Percentiles rank a stretch among this genome's conserved stretches.
phyloP scores from a whole-genome alignment of 2,888 invertebrate genomes.

The Sminthurinus aureus region DNA sequence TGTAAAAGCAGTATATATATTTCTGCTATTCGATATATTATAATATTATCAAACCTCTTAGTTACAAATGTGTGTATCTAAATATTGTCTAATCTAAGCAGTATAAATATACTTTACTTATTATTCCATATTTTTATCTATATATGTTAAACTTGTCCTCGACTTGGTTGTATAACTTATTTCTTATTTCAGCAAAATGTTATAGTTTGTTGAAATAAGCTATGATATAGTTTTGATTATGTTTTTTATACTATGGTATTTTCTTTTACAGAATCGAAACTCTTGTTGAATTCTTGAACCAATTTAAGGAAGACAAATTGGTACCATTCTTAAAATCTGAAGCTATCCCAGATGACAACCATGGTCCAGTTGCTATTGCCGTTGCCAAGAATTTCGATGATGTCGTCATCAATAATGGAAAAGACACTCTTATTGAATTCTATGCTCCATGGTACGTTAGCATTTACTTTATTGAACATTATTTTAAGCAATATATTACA shows the following conservation, averaged over 20 bases:
- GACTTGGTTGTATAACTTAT: too few species aligned
- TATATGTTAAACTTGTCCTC: too few species aligned
- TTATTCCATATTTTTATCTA: too few species aligned
- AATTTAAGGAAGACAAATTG: slow-evolving; percentile 80
- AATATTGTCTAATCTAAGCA: too few species aligned
- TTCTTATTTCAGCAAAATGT: too few species aligned
- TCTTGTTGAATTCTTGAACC: slow-evolving; percentile 83
- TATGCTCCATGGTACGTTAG: slow-evolving; percentile 89
- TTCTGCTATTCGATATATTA: background rate
- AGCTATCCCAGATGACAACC: slow-evolving; percentile 83
- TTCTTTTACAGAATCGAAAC: slow-evolving; percentile 74
- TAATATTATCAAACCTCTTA: too few species aligned
- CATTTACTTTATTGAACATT: slow-evolving; percentile 53
- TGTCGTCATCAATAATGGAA: slow-evolving; percentile 85
- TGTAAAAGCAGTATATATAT: background rate
- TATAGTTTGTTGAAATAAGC: too few species aligned
- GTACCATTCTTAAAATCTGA: slow-evolving; percentile 97
- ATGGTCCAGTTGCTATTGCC: slow-evolving; percentile 83
- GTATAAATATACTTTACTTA: too few species aligned
- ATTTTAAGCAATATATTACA: too few species aligned
- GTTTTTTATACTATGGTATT: too few species aligned
- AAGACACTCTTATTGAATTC: slow-evolving; percentile 96
- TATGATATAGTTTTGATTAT: too few species aligned
- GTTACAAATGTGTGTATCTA: too few species aligned
- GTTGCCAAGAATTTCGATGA: slow-evolving; percentile 98